Evolutionary conservation across 2,113 vertebrate species (phyloP).

Genomic region (Anser cygnoides): DNA sequence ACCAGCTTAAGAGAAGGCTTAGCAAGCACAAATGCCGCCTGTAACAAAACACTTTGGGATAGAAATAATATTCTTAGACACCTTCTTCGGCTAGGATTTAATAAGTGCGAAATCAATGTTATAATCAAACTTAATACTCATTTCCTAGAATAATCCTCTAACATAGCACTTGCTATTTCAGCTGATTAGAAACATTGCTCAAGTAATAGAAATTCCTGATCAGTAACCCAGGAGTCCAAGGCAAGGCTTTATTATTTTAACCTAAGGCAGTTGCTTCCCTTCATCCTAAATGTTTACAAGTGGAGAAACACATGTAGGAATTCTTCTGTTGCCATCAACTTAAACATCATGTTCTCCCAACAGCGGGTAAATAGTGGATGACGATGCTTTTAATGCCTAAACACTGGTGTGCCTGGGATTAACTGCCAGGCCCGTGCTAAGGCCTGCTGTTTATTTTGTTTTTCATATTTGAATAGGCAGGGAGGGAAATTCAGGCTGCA

Average conservation of each 20-base stretch:
- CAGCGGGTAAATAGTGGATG: not conserved
- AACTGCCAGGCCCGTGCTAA: conserved; percentile 12
- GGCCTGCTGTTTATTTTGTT: not conserved
- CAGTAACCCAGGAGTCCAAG: not conserved
- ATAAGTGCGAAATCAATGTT: conserved; percentile 66
- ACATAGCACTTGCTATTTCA: conserved; percentile 45
- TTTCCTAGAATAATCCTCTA: conserved; percentile 64
- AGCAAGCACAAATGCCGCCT: conserved; percentile 30
- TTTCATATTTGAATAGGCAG: conserved; percentile 28
- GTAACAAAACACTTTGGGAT: conserved; percentile 26
- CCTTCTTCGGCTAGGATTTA: conserved; percentile 51
- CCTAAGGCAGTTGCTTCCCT: conserved; percentile 2
- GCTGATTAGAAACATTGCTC: conserved; percentile 43
- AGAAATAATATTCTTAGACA: conserved; percentile 40
- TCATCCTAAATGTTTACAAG: conserved; percentile 20
- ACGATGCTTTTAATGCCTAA: conserved; percentile 53
- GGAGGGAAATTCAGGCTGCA: not conserved
- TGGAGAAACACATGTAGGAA: conserved; percentile 44
- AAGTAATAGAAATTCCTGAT: conserved; percentile 38
- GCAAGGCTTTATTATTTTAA: not conserved
- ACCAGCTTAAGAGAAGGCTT: conserved; percentile 40
- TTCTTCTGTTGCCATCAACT: conserved; percentile 37
- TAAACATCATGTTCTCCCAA: conserved; percentile 4
- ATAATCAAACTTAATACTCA: conserved; percentile 44
- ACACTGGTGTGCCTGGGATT: not conserved